A percentile compares a stretch with the other conserved stretches of the same genome.
These are phyloP conservation scores for Amblyopsis hoosieri DNA, from an alignment of 2,797 vertebrate genomes.

Conservation along the genomic window DNA sequence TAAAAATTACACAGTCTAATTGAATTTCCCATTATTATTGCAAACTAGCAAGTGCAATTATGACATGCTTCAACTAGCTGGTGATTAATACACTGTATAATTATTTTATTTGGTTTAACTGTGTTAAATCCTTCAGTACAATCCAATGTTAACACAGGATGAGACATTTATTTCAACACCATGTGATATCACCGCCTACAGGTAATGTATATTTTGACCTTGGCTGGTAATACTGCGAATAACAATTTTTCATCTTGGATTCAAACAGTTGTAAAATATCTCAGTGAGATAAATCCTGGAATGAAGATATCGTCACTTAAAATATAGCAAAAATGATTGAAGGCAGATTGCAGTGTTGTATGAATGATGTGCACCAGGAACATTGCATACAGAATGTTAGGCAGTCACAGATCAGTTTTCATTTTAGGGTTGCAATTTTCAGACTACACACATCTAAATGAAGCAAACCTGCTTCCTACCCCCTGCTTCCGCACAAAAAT, in stretches of 20 bases:
- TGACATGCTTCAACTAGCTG: too few species aligned
- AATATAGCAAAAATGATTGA: not conserved
- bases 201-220: constrained; percentile 60
- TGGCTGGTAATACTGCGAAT: constrained; percentile 39
- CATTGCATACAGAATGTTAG: constrained; percentile 4
- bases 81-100: too few species aligned
- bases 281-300: too few species aligned
- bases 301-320: too few species aligned
- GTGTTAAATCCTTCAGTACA: constrained; percentile 36
- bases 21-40: too few species aligned
- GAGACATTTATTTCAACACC: constrained; percentile 34
- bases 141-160: constrained; percentile 51
- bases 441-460: not conserved
- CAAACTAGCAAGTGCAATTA: too few species aligned
- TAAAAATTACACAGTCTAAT: too few species aligned
- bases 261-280: constrained; percentile 12
- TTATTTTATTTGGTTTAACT: constrained; percentile 27
- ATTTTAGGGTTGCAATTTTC: too few species aligned
- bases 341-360: constrained; percentile 10
- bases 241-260: constrained; percentile 42
- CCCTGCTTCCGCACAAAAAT: constrained; percentile 8
- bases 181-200: constrained; percentile 40
- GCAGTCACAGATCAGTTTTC: not conserved
- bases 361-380: not conserved
- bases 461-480: not conserved